Evolutionary conservation across 2,888 invertebrate species (phyloP), one percentile per base, ranked within the genome.

Genomic region (Orthonevra nobilis): DNA sequence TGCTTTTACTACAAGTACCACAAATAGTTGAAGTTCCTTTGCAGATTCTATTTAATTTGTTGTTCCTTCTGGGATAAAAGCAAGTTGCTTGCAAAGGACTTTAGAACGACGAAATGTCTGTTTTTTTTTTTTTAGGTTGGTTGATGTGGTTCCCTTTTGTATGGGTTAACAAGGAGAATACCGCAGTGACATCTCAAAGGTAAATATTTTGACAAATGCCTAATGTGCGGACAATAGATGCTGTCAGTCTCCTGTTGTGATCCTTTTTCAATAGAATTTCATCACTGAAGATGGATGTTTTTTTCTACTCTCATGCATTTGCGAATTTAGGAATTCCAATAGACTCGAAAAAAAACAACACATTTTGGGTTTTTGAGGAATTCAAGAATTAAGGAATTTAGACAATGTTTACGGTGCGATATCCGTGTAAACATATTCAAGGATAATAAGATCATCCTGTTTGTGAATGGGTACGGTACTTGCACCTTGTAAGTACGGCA

Each of bases 131-230:
- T 6, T 4, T 14, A 10, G n/a, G n/a, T 38, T 28, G 9, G 20
- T 46, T 36, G 30, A n/a, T n/a, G n/a, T n/a, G 23, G 3, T 15
- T 23, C 19, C 4, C 5, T 34, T 46, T 79, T 48, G 56, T 66
- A 54, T 44, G 64, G 38, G 46, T 60, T 60, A 70, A 66, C 44
- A 77, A 52, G 68, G 40, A 38, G 42, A 48, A 75, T 61, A 82
- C 40, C 61, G 36, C 68, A 73, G 64, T 82, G 82, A 83, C 83
- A 82, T 83, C 68, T 79, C 60, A 50, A 82, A 81, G 81, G 82
- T 83, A 83, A 83, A 83, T 83, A 82, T 83, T 83, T 83, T 83
- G 83, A 83, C 83, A 83, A 83, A 82, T 83, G 74, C 81, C 75
- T 83, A 82, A 82, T 83, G 82, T 66, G 63, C 28, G 48, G 56